Percentiles rank a stretch among this genome's conserved stretches.
These are phyloP conservation scores for Yponomeuta evonymella DNA, from an alignment of 2,888 invertebrate genomes.

Conservation along the genomic window DNA sequence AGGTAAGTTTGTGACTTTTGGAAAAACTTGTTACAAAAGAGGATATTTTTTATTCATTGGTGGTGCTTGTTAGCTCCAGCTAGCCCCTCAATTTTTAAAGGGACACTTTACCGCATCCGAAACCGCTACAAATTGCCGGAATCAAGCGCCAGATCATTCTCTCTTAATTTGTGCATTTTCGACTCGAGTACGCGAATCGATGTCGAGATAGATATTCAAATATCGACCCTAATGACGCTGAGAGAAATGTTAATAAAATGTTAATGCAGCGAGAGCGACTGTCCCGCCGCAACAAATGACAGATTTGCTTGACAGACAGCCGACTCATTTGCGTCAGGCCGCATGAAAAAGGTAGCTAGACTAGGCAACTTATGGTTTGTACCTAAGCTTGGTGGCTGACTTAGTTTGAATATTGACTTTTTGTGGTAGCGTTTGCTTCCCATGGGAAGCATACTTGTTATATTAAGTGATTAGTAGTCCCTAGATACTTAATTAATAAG, in stretches of 20 bases:
- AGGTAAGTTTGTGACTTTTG: too few species aligned
- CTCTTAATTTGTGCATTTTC: constrained; percentile 76
- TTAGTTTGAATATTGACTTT: not conserved
- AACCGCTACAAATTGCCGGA: not conserved
- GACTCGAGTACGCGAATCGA: constrained; percentile 41
- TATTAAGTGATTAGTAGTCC: not conserved
- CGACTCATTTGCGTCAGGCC: constrained; percentile 48
- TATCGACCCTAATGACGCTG: constrained; percentile 70
- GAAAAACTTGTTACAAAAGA: too few species aligned
- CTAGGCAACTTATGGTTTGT: not conserved
- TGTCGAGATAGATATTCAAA: constrained; percentile 61
- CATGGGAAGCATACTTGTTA: not conserved
- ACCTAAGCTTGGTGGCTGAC: not conserved
- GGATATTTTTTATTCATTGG: too few species aligned
- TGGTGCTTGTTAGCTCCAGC: too few species aligned
- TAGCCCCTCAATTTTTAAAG: too few species aligned
- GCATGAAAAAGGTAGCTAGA: not conserved
- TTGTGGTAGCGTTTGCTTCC: not conserved
- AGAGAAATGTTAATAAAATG: constrained; percentile 75
- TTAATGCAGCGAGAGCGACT: constrained; percentile 69
- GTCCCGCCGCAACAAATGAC: constrained; percentile 64
- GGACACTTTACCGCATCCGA: not conserved
- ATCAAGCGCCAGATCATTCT: constrained; percentile 45
- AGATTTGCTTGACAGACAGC: constrained; percentile 72
- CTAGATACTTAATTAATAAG: too few species aligned